Percentiles rank a stretch among this genome's conserved stretches.
phyloP scores from a whole-genome alignment of 2,888 invertebrate genomes.

The Orgyia antiqua region DNA sequence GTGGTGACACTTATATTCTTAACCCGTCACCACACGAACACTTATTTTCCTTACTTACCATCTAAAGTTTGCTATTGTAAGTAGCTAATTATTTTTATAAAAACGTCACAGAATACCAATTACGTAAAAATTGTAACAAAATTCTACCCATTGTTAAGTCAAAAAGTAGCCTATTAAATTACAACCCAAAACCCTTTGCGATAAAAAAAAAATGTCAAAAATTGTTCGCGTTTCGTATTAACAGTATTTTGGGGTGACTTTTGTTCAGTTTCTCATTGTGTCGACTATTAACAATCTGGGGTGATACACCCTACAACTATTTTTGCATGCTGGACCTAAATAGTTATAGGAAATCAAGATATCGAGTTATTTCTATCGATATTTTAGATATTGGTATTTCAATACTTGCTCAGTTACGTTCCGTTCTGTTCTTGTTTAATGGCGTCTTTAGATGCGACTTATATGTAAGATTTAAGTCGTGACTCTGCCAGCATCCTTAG shows the following conservation, averaged over 20 bases:
- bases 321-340: constrained; percentile 38
- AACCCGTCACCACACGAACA: too few relatives aligned
- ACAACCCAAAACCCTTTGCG: constrained; percentile 55
- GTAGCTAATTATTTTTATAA: neutral
- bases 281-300: constrained; percentile 40
- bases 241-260: constrained; percentile 57
- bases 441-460: too few relatives aligned
- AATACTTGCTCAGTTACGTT: too few relatives aligned
- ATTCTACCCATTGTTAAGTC: constrained; percentile 40
- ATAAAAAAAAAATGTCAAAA: constrained; percentile 20
- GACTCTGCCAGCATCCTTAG: too few relatives aligned
- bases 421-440: too few relatives aligned
- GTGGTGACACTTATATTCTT: too few relatives aligned
- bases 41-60: too few relatives aligned
- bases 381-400: too few relatives aligned
- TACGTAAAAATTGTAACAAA: constrained; percentile 29
- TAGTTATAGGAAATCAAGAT: constrained; percentile 28
- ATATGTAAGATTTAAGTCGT: too few relatives aligned
- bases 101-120: neutral
- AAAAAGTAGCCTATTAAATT: constrained; percentile 59
- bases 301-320: constrained; percentile 51
- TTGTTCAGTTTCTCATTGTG: constrained; percentile 53
- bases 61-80: too few relatives aligned
- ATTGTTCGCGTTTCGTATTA: constrained; percentile 46
- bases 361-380: neutral